Conservation (phyloP, 2,888 invertebrate species). For the Drosophila meridiana region DNA sequence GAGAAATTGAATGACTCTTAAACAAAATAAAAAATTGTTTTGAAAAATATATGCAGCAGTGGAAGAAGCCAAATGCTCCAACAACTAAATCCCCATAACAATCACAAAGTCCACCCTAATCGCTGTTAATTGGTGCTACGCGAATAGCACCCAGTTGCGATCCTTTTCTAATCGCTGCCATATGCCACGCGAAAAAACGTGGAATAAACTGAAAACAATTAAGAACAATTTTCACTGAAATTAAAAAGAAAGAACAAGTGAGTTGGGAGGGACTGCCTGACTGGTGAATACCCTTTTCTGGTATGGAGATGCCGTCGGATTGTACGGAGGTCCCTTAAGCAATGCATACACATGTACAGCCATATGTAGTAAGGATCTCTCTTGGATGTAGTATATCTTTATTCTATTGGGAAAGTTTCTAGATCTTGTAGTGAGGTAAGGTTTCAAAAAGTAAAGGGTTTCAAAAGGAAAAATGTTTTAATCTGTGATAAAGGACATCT, state of each 20-base stretch:
- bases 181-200: constrained; percentile 20
- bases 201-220: constrained; percentile 61
- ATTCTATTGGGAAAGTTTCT: no score
- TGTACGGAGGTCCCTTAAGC: neutral
- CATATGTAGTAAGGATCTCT: no score
- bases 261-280: neutral
- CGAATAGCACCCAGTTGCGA: constrained; percentile 21
- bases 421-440: no score
- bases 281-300: neutral
- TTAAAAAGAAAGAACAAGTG: constrained; percentile 14
- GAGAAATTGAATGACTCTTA: neutral
- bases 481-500: no score
- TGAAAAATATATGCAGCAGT: constrained; percentile 38
- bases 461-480: no score
- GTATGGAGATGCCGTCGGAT: neutral
- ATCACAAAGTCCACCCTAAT: constrained; percentile 28
- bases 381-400: no score
- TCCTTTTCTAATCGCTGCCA: constrained; percentile 48
- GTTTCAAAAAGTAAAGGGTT: no score
- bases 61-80: neutral
- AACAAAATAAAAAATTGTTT: constrained; percentile 5
- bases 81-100: constrained; percentile 22
- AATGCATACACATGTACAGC: no score
- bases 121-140: constrained; percentile 43
- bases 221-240: constrained; percentile 60